These are phyloP conservation scores for Amyelois transitella DNA, from an alignment of 1,140 invertebrate genomes.

Conservation along the genomic window DNA sequence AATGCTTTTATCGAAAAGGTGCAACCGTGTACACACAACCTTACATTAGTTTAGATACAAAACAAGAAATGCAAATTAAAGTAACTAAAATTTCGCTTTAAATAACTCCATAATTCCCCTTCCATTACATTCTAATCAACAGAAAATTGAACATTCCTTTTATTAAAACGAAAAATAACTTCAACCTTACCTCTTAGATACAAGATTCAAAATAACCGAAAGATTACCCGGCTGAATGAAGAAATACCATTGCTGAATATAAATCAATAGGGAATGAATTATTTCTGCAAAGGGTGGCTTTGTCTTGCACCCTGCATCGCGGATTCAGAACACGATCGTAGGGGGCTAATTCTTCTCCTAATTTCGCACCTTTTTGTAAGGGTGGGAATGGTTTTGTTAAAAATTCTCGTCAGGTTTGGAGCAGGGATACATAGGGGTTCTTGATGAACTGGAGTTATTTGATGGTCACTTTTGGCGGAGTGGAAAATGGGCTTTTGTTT, in stretches of 20 bases:
- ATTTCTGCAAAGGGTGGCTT: conserved; percentile 8
- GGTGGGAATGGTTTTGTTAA: conserved; percentile 60
- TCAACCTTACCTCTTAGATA: conserved; percentile 10
- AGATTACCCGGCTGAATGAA: conserved; percentile 21
- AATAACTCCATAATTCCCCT: too few species aligned
- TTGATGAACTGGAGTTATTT: conserved; percentile 6
- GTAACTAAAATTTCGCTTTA: too few species aligned
- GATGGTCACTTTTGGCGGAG: not conserved
- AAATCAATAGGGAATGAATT: conserved; percentile 38
- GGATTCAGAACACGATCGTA: conserved; percentile 48
- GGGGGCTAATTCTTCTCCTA: conserved; percentile 66
- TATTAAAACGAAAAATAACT: conserved; percentile 48
- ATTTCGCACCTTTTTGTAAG: conserved; percentile 69
- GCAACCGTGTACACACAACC: too few species aligned
- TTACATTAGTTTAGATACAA: too few species aligned
- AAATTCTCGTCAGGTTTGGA: conserved; percentile 34
- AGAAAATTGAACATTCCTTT: not conserved
- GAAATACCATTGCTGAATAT: conserved; percentile 26
- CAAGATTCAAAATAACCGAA: not conserved
- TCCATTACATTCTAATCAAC: conserved; percentile 19
- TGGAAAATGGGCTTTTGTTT: not conserved
- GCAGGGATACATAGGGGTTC: conserved; percentile 5
- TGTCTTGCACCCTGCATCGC: conserved; percentile 35
- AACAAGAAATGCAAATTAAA: too few species aligned
- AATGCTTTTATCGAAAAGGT: too few species aligned